Base-by-base conservation (phyloP, 1,140 invertebrate species). In the Schlechtendalia chinensis region DNA sequence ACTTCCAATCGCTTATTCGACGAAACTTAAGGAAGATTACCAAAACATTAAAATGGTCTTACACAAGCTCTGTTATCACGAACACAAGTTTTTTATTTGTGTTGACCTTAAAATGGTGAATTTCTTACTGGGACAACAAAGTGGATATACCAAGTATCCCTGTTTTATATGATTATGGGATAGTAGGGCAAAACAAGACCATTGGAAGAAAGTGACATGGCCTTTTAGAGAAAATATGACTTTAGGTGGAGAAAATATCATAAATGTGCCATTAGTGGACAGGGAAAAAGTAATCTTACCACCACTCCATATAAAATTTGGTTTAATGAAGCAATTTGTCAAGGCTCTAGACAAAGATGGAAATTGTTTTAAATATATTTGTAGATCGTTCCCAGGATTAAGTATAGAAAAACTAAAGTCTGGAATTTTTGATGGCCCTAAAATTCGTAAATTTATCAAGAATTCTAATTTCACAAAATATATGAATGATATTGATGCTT, bases 101-200 rank as follows among this genome's bases (percentile, higher is more conserved):
- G 84, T 83, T 58, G 85, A 86, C 81, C 84, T 86, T 14, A 86
- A 86, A 83, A 85, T 87, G 61, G 80, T 86, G 11, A 82, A 45
- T 16, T 83, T 86, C 81, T 81, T 86, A 29, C 82, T 85, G 56
- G 86, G 86, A 75, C 80, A 86, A 32, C 86, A 87, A 83, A 80
- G 83, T 39, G 86, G 86, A 17, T 88, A 84, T 82, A 88, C 85
- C 61, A 88, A 88, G 81, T 86, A 84, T 82, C 82, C 82, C 2
- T 87, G 86, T 82, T 85, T 84, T 81, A 77, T 88, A 22, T 87
- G 86, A 80, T 82, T 86, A 65, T 88, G 86, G 85, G 83, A 87
- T 81, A 88, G 85, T 79, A 84, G 86, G 81, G 84, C 81, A 47
- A 83, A 82, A 80, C 45, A 82, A 32, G 86, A 87, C 82, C 87